Evolutionary conservation across 37 sponge, comb jelly and placozoan species (phyloP), one percentile per base, ranked within the genome.

Genomic region (Aplysina aerophoba): DNA sequence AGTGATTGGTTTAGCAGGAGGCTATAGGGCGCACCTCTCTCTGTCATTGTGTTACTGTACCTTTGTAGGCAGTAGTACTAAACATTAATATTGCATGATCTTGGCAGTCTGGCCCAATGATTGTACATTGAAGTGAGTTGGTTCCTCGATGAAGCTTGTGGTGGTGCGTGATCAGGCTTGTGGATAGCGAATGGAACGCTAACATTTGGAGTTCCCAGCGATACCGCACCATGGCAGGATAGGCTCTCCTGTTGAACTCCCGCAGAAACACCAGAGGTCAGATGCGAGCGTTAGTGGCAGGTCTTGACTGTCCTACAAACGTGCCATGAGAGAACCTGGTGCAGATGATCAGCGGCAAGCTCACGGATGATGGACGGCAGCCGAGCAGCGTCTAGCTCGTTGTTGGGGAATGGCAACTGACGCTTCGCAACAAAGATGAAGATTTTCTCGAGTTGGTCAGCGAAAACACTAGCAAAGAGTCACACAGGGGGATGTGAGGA

Each of bases 151-250:
- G 8, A 8, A 44, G 50, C 8, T 44, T n/a, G n/a, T n/a, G n/a
- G 50, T 8, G 8, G 50, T 44, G 50, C 50, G 50, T n/a, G 8
- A 11, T 11, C 11, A 19, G 19, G 17, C 17, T 19, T 62, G n/a
- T n/a, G n/a, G 24, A 14, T 62, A 62, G 73, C 37, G 73, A 15
- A 5, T 67, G 25, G 28, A 67, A 21, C 13, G 13, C 13, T 67
- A 25, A 75, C 78, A 75, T 4, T 27, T 81, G 82, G 82, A 81
- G 82, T 61, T 81, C 82, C 82, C 62, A 62, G 62, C 82, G 82
- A 81, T 61, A 81, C 57, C 82, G 22, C 25, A 75, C 53, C 21
- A 24, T 36, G 20, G 50, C 50, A 44, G 8, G 50, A n/a, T 8
- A 44, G 8, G 50, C 8, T 44, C 50, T 44, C 3, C 50, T 8